Percentiles rank a stretch among this genome's conserved stretches.
Conservation (phyloP, 2,113 vertebrate species). For the Platycercus adscitus region DNA sequence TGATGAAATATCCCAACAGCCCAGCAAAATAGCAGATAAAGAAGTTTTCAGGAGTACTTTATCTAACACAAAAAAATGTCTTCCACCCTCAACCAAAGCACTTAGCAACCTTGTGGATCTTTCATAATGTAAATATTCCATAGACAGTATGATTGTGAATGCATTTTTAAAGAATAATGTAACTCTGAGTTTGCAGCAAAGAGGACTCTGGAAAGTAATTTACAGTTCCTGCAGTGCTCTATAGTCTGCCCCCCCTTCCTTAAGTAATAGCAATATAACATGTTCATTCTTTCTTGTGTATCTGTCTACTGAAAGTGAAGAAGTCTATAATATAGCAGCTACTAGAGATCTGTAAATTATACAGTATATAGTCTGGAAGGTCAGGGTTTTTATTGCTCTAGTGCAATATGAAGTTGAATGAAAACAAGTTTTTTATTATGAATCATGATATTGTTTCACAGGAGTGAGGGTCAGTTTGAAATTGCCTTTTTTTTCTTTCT, state of each 20-base stretch:
- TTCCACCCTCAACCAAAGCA: neutral
- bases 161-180: neutral
- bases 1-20: neutral
- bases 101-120: neutral
- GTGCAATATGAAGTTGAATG: neutral
- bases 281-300: neutral
- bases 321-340: neutral
- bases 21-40: neutral
- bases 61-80: neutral
- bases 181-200: neutral
- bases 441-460: neutral
- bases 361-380: neutral
- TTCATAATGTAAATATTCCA: neutral
- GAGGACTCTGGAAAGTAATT: neutral
- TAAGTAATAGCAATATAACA: neutral
- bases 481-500: neutral
- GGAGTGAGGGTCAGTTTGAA: neutral
- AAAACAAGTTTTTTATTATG: neutral
- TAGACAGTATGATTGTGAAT: neutral
- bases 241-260: neutral
- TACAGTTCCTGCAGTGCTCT: neutral
- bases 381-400: neutral
- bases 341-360: neutral
- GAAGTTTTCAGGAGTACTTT: neutral
- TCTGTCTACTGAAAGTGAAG: neutral